Conservation (phyloP, 1,140 invertebrate species). For the Drosophila tsacasi region DNA sequence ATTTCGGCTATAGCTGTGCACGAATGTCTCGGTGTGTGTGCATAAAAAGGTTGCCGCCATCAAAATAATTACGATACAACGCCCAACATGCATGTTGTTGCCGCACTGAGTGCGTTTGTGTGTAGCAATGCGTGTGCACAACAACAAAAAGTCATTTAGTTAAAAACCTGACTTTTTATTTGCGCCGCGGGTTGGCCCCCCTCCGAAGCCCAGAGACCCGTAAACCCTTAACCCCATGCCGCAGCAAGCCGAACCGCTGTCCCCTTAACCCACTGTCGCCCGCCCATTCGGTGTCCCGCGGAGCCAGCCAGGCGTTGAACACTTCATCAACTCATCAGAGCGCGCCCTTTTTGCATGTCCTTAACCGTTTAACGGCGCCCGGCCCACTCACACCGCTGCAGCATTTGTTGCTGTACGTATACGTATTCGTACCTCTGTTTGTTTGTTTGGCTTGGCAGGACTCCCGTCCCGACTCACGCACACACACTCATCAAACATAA, state of each 20-base stretch:
- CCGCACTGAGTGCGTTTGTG: slow-evolving; percentile 77
- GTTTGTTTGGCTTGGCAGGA: slow-evolving; percentile 53
- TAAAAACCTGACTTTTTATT: slow-evolving; percentile 83
- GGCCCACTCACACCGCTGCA: slow-evolving; percentile 48
- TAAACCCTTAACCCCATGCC: slow-evolving; percentile 11
- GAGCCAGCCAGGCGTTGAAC: slow-evolving; percentile 77
- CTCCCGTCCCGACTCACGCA: background rate
- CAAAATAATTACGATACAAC: slow-evolving; percentile 82
- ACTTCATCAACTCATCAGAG: slow-evolving; percentile 83
- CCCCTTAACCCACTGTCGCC: slow-evolving; percentile 19
- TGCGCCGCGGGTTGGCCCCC: slow-evolving; percentile 68
- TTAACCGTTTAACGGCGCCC: slow-evolving; percentile 76
- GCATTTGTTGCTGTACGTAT: slow-evolving; percentile 63
- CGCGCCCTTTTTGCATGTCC: slow-evolving; percentile 82
- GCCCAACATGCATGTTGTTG: slow-evolving; percentile 69
- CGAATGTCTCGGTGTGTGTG: slow-evolving; percentile 10
- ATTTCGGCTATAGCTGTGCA: background rate
- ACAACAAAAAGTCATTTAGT: slow-evolving; percentile 84
- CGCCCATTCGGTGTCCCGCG: slow-evolving; percentile 39
- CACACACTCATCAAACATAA: slow-evolving; percentile 60
- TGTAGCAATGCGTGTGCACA: slow-evolving; percentile 82
- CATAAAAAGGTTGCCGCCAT: slow-evolving; percentile 74
- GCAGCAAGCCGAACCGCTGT: background rate
- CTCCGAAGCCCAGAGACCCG: background rate
- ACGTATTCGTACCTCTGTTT: slow-evolving; percentile 39